Conservation (phyloP, 1,140 invertebrate genomes). For the Acromyrmex heyeri region DNA sequence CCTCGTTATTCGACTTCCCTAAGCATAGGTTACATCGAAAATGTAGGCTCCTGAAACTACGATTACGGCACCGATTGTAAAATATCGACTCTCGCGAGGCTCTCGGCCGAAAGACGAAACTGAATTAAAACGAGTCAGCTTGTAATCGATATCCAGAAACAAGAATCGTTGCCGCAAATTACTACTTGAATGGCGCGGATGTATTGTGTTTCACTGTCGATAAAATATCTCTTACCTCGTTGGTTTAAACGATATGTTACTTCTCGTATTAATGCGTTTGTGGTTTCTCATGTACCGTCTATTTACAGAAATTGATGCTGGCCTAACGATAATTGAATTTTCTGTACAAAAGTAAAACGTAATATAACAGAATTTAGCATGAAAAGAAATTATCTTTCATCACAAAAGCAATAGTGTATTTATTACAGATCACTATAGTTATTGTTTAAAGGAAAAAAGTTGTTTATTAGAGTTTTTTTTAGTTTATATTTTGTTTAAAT, state of each 20-base stretch:
- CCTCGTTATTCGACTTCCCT: conserved; percentile 33
- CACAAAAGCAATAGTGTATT: too few relatives aligned
- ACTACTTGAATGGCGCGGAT: conserved; percentile 17
- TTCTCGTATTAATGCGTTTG: conserved; percentile 33
- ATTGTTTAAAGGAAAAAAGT: too few relatives aligned
- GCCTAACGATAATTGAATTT: conserved; percentile 24
- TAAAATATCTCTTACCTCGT: conserved; percentile 51
- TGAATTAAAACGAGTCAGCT: conserved; percentile 43
- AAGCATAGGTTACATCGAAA: conserved; percentile 34
- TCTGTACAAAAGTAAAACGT: too few relatives aligned
- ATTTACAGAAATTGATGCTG: conserved; percentile 31
- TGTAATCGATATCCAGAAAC: conserved; percentile 60
- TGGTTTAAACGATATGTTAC: neutral
- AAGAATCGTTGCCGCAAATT: conserved; percentile 33
- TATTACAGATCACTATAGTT: too few relatives aligned
- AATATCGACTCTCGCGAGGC: neutral
- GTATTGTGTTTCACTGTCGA: conserved; percentile 41
- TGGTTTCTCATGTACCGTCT: neutral
- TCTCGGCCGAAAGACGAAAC: neutral
- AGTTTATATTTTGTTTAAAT: too few relatives aligned
- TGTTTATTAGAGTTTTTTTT: too few relatives aligned
- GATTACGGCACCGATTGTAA: conserved; percentile 15
- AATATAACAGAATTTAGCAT: too few relatives aligned
- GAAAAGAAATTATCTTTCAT: too few relatives aligned
- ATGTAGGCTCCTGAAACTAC: conserved; percentile 6